Evolutionary conservation across 2,113 vertebrate genomes (phyloP).

Genomic region (Leptosomus discolor): DNA sequence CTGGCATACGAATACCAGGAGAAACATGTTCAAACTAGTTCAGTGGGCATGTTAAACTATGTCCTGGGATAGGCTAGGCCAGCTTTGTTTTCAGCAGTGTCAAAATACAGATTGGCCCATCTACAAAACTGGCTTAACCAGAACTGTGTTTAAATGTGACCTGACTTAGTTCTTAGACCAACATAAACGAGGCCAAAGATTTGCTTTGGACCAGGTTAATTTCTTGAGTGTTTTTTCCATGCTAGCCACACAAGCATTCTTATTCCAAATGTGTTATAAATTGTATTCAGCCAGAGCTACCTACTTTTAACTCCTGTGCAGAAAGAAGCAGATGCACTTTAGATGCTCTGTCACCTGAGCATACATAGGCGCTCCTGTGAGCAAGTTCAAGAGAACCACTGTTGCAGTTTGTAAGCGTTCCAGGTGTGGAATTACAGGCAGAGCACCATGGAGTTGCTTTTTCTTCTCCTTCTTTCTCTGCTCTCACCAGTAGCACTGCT

Average conservation of each 20-base stretch:
- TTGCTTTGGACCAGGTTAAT: not conserved
- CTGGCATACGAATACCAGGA: not conserved
- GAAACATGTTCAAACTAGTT: conserved; percentile 56
- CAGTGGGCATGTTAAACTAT: conserved; percentile 39
- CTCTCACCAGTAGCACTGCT: not conserved
- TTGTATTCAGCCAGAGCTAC: not conserved
- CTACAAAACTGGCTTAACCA: conserved; percentile 52
- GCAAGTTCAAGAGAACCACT: not conserved
- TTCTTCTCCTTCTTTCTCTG: not conserved
- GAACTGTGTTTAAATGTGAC: conserved; percentile 40
- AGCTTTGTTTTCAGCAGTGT: conserved; percentile 49
- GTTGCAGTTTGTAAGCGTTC: not conserved
- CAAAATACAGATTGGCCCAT: conserved; percentile 49
- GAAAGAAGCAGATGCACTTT: not conserved
- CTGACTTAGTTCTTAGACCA: conserved; percentile 27
- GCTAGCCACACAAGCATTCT: not conserved
- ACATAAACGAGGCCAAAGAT: not conserved
- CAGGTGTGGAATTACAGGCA: not conserved
- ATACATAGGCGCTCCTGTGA: not conserved
- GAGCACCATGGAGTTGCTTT: not conserved
- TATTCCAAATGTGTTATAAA: not conserved
- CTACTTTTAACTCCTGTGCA: not conserved
- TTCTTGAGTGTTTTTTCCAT: not conserved
- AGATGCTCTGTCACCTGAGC: not conserved
- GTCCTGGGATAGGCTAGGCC: conserved; percentile 16